phyloP scores from a whole-genome alignment of 1,140 invertebrate genomes.

The Eubasilissa regina region DNA sequence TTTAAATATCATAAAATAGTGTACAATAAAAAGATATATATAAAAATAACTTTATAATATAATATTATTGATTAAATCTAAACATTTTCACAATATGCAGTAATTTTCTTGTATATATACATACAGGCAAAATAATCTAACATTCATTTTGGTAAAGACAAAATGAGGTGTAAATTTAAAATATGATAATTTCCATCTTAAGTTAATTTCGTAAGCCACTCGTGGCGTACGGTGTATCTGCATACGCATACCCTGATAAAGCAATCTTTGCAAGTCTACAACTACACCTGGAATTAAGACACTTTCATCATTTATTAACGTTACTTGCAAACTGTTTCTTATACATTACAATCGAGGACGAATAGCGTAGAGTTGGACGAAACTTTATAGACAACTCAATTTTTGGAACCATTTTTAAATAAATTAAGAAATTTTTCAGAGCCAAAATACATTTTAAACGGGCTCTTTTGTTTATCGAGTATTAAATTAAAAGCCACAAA shows the following conservation, averaged over 20 bases:
- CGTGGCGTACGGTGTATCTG: background rate
- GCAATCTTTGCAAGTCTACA: constrained; percentile 7
- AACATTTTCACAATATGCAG: constrained; percentile 3
- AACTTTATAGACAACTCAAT: too few species aligned
- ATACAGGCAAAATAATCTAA: constrained; percentile 16
- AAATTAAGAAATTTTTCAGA: too few species aligned
- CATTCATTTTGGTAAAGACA: background rate
- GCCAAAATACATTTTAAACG: too few species aligned
- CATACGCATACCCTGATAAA: constrained; percentile 16
- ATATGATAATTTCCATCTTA: background rate
- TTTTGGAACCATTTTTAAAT: too few species aligned
- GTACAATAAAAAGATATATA: background rate
- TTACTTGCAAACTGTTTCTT: too few species aligned
- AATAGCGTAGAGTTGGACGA: too few species aligned
- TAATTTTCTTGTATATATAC: constrained; percentile 2
- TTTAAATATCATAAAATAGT: background rate
- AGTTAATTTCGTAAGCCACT: constrained; percentile 21
- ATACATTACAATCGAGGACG: too few species aligned
- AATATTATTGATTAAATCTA: constrained; percentile 10
- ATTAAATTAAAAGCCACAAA: too few species aligned
- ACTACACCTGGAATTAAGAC: constrained; percentile 10
- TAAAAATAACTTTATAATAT: constrained; percentile 11
- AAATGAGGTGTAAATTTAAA: background rate
- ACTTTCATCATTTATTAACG: background rate
- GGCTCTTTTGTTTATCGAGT: too few species aligned